These are phyloP conservation scores for Junonia oenone DNA, from an alignment of 2,888 invertebrate genomes.

Conservation along the genomic window DNA sequence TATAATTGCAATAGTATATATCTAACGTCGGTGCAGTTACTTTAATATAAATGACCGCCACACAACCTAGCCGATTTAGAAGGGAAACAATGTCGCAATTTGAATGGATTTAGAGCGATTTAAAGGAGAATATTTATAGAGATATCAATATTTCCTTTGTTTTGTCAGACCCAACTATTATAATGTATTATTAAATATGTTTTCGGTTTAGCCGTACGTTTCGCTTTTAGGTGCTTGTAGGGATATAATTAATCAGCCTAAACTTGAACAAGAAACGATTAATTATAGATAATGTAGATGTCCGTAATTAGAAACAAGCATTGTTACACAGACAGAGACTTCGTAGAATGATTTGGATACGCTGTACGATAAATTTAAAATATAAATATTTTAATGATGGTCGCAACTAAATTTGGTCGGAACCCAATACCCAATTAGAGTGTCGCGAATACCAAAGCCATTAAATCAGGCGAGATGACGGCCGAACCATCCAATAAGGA, in stretches of 20 bases:
- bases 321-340: neutral
- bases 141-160: neutral
- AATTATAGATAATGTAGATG: neutral
- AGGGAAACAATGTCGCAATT: constrained; percentile 41
- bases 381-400: constrained; percentile 23
- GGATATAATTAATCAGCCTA: too few species aligned
- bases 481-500: constrained; percentile 32
- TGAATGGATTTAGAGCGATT: constrained; percentile 30
- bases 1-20: constrained; percentile 34
- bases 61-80: constrained; percentile 35
- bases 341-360: constrained; percentile 1
- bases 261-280: neutral
- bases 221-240: too few species aligned
- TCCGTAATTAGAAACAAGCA: neutral
- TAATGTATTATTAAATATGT: neutral
- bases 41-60: constrained; percentile 16
- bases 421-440: constrained; percentile 37
- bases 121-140: constrained; percentile 1
- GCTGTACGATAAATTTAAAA: neutral
- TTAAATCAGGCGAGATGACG: constrained; percentile 51
- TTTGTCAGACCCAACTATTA: neutral
- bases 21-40: constrained; percentile 27
- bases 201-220: neutral
- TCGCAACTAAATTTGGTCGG: constrained; percentile 23
- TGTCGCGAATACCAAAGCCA: constrained; percentile 41